Conservation (phyloP, 1,140 invertebrate genomes). For the Diabrotica virgifera region DNA sequence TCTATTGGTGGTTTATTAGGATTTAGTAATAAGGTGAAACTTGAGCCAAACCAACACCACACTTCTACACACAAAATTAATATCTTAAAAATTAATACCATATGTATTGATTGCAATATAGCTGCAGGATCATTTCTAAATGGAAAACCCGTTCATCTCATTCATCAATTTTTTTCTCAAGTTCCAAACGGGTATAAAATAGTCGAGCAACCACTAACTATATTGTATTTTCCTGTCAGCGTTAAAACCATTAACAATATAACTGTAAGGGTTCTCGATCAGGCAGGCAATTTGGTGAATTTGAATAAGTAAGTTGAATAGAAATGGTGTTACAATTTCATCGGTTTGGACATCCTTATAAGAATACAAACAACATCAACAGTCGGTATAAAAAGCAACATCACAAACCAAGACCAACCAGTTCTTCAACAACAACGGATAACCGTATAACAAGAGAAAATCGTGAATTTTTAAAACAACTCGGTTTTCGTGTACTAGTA, state of each 20-base stretch:
- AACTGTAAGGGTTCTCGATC: constrained; percentile 11
- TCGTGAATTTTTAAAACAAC: constrained; percentile 10
- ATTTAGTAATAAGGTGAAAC: not conserved
- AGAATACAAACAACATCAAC: not conserved
- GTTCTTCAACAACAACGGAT: too few relatives aligned
- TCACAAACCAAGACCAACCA: not conserved
- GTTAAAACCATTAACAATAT: constrained; percentile 19
- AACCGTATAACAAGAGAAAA: constrained; percentile 9
- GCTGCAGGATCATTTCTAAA: too few relatives aligned
- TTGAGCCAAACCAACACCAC: not conserved
- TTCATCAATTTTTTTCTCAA: too few relatives aligned
- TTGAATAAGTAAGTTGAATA: constrained; percentile 4
- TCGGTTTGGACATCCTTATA: not conserved
- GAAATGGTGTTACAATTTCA: constrained; percentile 17
- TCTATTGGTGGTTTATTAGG: not conserved
- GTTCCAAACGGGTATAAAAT: too few relatives aligned
- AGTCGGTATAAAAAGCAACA: not conserved
- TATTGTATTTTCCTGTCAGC: too few relatives aligned
- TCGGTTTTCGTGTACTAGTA: constrained; percentile 19
- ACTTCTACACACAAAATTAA: not conserved
- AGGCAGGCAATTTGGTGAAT: constrained; percentile 4
- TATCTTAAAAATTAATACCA: too few relatives aligned
- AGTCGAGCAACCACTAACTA: too few relatives aligned
- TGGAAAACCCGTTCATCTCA: too few relatives aligned
- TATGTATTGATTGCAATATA: too few relatives aligned